These are phyloP conservation scores for Apteryx mantelli DNA, from an alignment of 2,113 vertebrate species.

Conservation along the genomic window DNA sequence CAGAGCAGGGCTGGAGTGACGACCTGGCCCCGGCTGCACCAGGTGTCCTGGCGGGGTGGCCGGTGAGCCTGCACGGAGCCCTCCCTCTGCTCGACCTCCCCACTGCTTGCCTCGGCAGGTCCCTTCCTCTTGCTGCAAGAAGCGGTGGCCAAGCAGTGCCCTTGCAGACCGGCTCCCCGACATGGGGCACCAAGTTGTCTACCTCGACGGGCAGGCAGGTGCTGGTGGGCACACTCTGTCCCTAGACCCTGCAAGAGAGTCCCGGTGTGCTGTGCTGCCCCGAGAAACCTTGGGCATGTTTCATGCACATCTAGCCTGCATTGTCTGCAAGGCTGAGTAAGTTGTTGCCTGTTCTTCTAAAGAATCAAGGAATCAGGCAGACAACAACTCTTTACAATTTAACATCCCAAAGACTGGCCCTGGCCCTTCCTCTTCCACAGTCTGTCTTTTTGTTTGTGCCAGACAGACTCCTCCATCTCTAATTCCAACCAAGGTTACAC, in stretches of 20 bases:
- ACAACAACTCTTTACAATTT: neutral
- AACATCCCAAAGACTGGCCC: neutral
- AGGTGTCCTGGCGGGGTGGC: too few species aligned
- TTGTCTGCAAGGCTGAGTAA: neutral
- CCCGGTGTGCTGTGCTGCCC: rapidly evolving
- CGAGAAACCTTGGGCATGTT: neutral
- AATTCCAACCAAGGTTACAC: neutral
- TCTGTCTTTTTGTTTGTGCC: neutral
- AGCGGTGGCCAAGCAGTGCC: neutral
- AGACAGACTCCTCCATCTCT: neutral
- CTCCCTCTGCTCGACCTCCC: rapidly evolving
- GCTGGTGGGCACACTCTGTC: neutral
- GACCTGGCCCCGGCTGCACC: too few species aligned
- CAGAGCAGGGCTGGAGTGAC: neutral
- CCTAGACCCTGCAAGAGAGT: too few species aligned
- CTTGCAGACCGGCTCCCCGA: rapidly evolving
- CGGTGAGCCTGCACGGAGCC: too few species aligned
- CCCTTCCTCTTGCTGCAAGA: rapidly evolving
- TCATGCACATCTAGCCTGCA: too few species aligned
- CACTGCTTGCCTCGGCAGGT: neutral
- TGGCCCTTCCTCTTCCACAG: neutral
- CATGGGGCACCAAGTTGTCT: too few species aligned
- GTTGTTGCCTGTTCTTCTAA: neutral
- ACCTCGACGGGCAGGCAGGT: too few species aligned
- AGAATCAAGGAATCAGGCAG: neutral